Evolutionary conservation across 92 coral and sea anemone species (phyloP), one percentile per base, ranked within the genome.

Genomic region (Siderastrea siderea): DNA sequence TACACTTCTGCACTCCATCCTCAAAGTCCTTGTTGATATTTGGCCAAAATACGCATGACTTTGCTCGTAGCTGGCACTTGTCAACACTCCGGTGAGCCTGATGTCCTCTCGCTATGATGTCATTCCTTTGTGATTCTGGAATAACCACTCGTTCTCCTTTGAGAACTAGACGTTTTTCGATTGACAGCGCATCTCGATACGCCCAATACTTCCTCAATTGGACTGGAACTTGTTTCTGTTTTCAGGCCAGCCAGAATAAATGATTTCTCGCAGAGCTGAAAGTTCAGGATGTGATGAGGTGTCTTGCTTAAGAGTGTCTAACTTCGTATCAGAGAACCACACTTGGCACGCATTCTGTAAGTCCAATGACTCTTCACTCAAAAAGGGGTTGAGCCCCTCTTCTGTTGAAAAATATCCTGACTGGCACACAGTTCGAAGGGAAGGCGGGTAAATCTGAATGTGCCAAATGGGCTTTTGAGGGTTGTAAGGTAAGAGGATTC

Each of bases 401-500:
- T 71, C 53, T 45, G 53, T 67, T 67, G 77, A n/a, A 71, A 71
- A 19, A 71, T 48, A 71, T 71, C 57, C 15, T 71, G 77, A 57
- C 77, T 71, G 5, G 47, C 52, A 38, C 68, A 16, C 38, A 70
- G 51, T 64, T 83, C 73, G 26, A 85, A 85, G 11, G 84, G 83
- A 16, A 85, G 70, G 43, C 89, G 47, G 45, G 50, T 57, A 15
- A 85, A 85, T 68, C 78, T 68, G 59, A 46, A 86, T 44, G 78
- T 78, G 15, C 84, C 77, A 38, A 78, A 78, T 26, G 89, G 83
- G 50, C 62, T 75, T 44, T 75, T 85, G 50, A 85, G 47, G 13
- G 75, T 85, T 19, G 83, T 77, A 16, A 86, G 84, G 19, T 58
- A 69, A n/a, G 84, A 86, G 15, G 84, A 77, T 60, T 77, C 85